These are phyloP conservation scores for Camarhynchus parvulus DNA, from an alignment of 2,113 vertebrate species.

Conservation along the genomic window DNA sequence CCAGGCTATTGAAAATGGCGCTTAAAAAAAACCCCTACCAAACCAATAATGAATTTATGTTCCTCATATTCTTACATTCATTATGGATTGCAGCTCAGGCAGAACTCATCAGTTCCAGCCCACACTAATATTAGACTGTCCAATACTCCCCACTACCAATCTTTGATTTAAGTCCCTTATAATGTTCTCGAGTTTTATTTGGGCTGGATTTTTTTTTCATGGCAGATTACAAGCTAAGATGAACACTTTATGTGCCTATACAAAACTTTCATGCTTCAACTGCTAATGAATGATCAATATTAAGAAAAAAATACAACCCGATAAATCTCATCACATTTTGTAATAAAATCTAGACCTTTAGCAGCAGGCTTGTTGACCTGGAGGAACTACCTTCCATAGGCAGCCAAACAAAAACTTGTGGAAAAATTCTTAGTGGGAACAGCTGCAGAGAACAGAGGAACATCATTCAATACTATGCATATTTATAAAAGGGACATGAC, in stretches of 20 bases:
- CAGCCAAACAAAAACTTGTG: neutral
- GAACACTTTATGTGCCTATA: neutral
- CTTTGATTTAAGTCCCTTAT: neutral
- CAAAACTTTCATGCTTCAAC: neutral
- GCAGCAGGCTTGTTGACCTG: neutral
- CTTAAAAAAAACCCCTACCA: neutral
- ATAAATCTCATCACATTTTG: neutral
- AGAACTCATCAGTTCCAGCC: neutral
- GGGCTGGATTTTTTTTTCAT: neutral
- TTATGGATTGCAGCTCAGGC: neutral
- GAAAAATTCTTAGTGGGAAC: neutral
- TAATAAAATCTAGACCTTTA: neutral
- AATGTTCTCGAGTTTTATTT: neutral
- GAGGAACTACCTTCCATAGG: neutral
- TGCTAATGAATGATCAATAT: neutral
- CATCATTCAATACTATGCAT: neutral
- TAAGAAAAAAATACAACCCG: neutral
- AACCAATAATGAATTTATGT: neutral
- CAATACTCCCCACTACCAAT: neutral
- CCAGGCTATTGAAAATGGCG: accelerated
- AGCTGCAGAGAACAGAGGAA: neutral
- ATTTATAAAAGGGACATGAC: neutral
- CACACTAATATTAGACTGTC: neutral
- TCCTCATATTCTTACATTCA: neutral
- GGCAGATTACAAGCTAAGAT: neutral